Conservation (phyloP, 2,113 vertebrate species). For the Typhlomys cinereus region DNA sequence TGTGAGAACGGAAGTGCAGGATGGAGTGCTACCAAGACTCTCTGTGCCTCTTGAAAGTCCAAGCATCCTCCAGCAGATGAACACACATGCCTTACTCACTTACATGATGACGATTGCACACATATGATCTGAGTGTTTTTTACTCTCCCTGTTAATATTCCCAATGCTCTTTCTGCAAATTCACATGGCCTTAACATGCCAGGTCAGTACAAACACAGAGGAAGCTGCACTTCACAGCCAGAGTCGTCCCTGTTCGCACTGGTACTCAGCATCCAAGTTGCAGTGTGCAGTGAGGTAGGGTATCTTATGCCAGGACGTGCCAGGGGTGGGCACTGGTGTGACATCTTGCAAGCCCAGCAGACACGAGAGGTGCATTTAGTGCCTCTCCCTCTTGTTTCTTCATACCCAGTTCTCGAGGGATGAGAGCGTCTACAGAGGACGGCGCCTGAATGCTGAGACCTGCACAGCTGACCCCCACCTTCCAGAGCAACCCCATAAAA, state of each 20-base stretch:
- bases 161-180: neutral
- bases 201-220: neutral
- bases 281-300: slow-evolving; percentile 64
- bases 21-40: slow-evolving; percentile 55
- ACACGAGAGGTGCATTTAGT: slow-evolving; percentile 34
- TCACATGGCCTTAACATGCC: neutral
- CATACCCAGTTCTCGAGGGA: neutral
- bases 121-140: neutral
- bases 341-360: slow-evolving; percentile 58
- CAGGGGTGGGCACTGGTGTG: slow-evolving; percentile 60
- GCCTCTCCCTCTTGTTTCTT: slow-evolving; percentile 74
- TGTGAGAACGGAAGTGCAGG: slow-evolving; percentile 42
- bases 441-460: neutral
- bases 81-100: neutral
- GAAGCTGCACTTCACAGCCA: slow-evolving; percentile 67
- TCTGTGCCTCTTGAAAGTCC: slow-evolving; percentile 52
- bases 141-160: neutral
- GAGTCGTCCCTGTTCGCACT: neutral
- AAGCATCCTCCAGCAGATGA: slow-evolving; percentile 41
- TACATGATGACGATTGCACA: neutral
- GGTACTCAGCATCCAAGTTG: slow-evolving; percentile 41
- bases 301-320: slow-evolving; percentile 73
- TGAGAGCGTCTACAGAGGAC: slow-evolving; percentile 38
- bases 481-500: slow-evolving; percentile 54
- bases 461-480: slow-evolving; percentile 52